Percentiles rank a stretch among this genome's conserved stretches.
Conservation (phyloP, 2,888 invertebrate genomes). For the Stenotaenia linearis region DNA sequence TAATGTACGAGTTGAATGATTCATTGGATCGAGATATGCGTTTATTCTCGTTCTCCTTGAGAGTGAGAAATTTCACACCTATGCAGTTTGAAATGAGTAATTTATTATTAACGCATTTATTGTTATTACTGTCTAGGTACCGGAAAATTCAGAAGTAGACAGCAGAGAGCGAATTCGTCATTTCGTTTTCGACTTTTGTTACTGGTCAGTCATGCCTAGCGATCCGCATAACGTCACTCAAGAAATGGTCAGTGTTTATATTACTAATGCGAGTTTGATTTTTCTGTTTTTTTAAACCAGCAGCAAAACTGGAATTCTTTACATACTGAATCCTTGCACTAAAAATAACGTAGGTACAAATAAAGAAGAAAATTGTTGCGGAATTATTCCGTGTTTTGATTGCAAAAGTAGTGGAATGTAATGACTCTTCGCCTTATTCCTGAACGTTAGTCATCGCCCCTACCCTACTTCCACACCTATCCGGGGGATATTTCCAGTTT, state of each 20-base stretch:
- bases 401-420: not conserved
- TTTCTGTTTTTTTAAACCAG: not conserved
- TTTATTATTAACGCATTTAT: not conserved
- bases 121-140: conserved; percentile 31
- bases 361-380: not conserved
- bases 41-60: not conserved
- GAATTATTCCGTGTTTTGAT: not conserved
- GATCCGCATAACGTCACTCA: conserved; percentile 17
- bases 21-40: not conserved
- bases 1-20: not conserved
- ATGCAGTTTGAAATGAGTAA: not conserved
- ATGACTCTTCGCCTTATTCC: not conserved
- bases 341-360: not conserved
- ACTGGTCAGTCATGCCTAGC: conserved; percentile 40
- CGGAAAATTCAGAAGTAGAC: conserved; percentile 34
- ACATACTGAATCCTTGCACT: not conserved
- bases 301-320: not conserved
- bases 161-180: conserved; percentile 56
- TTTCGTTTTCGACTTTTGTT: conserved; percentile 62
- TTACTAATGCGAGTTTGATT: not conserved
- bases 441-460: not conserved
- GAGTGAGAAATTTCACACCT: not conserved
- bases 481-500: not conserved
- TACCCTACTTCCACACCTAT: not conserved
- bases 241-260: conserved; percentile 22